These are phyloP conservation scores for human (Homo sapiens) DNA, from an alignment of 2,113 vertebrate species.

Conservation along the genomic window DNA sequence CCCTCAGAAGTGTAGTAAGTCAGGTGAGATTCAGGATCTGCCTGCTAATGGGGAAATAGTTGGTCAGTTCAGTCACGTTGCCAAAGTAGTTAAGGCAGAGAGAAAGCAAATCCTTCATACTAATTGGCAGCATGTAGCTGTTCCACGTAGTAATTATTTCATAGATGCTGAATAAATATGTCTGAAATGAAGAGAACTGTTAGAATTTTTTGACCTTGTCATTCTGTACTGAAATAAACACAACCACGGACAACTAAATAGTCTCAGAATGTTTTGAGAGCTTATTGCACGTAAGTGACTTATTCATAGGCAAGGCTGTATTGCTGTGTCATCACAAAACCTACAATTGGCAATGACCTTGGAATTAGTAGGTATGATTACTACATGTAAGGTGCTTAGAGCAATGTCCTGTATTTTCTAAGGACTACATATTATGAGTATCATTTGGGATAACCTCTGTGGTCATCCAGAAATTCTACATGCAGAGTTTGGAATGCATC, in stretches of 20 bases:
- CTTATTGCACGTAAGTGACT: neutral
- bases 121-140: neutral
- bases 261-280: neutral
- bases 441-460: rapidly evolving
- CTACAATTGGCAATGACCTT: neutral
- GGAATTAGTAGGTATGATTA: no score
- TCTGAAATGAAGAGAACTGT: neutral
- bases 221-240: neutral
- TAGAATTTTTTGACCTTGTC: neutral
- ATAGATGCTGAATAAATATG: neutral
- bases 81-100: neutral
- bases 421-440: rapidly evolving
- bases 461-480: neutral
- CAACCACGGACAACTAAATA: rapidly evolving
- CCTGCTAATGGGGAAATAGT: neutral
- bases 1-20: neutral
- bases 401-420: no score
- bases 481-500: no score
- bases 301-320: neutral
- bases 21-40: no score
- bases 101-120: neutral
- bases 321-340: neutral
- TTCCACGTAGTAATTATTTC: neutral
- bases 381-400: rapidly evolving
- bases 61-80: rapidly evolving